Base-by-base conservation (phyloP, 37 sponge, comb jelly and placozoan species). In the Spongia lamella region DNA sequence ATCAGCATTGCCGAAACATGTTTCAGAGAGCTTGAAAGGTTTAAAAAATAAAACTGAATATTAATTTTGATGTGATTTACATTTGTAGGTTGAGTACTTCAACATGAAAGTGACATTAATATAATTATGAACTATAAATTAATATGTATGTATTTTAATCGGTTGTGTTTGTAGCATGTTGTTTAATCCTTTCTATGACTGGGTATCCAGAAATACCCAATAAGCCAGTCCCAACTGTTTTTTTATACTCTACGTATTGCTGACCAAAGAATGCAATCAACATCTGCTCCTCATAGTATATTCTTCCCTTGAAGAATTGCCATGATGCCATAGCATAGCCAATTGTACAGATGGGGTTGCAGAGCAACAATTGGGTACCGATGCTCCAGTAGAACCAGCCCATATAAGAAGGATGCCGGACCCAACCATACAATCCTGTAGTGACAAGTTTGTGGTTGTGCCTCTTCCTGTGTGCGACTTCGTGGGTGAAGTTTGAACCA, bases 381-480 rank as follows among this genome's bases (percentile, higher is more conserved):
- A 94, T 75, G 63, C 95, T 94, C 98, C 98, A 97, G 68, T 92
- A 91, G 76, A 94, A 88, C 92, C 94, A 97, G 9, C 98, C 98
- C 17, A 91, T 85, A 64, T 97, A 97, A 21, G 95, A 85, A 5
- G 98, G 98, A 57, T 97, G 98, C 17, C 98, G 69, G 36, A 85
- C 91, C 50, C 76, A 19, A 21, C 71, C 24, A 70, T 97, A 97
- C 68, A 97, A 78, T 22, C 94, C 98, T 21, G 24, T 21, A 0
- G 87, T 91, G 3, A 97, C 93, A 15, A 97, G 71, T 56, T 72
- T 15, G 69, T 97, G 98, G 30, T 61, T 33, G 19, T 22, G 34
- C 15, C 84, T 66, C 63, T 94, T 94, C 15, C 58, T 13, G 24
- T 71, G 70, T 52, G 80, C 77, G 0, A 97, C 84, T 0, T 68